phyloP scores from a whole-genome alignment of 2,888 invertebrate species.

The Ephialtes manifestator region DNA sequence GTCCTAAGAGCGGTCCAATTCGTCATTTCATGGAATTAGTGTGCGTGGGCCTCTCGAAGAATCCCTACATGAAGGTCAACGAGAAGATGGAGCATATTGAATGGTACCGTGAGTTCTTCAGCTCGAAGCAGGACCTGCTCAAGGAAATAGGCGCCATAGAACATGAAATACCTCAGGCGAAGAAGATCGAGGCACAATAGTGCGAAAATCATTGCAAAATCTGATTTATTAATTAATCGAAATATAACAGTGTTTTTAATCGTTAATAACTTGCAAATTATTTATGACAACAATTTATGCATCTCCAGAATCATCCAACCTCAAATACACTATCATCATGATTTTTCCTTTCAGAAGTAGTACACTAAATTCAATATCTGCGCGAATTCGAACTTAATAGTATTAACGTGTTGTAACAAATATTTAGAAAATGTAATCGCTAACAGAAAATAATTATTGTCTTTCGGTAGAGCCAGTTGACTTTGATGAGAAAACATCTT shows the following conservation, averaged over 20 bases:
- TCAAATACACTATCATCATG: neutral
- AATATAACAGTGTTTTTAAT: neutral
- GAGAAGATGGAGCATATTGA: slow-evolving; percentile 96
- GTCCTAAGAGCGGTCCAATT: slow-evolving; percentile 96
- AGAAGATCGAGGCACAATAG: slow-evolving; percentile 59
- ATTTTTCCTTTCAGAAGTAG: neutral
- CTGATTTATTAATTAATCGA: neutral
- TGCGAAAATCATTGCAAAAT: neutral
- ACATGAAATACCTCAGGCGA: slow-evolving; percentile 45
- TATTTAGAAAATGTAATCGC: too few relatives aligned
- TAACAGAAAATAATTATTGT: too few relatives aligned
- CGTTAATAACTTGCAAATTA: neutral
- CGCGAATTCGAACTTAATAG: too few relatives aligned
- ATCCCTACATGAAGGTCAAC: slow-evolving; percentile 94
- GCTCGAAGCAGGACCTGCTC: slow-evolving; percentile 91
- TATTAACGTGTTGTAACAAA: too few relatives aligned
- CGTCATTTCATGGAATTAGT: slow-evolving; percentile 99
- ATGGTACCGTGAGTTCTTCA: slow-evolving; percentile 97
- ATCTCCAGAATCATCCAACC: neutral
- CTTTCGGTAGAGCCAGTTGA: too few relatives aligned
- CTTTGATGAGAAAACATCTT: too few relatives aligned
- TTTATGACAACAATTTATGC: neutral
- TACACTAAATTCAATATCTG: too few relatives aligned
- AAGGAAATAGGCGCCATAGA: slow-evolving; percentile 89
- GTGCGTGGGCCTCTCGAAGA: slow-evolving; percentile 96